These are phyloP conservation scores for Mus minutoides DNA, from an alignment of 2,797 vertebrate species.

Conservation along the genomic window DNA sequence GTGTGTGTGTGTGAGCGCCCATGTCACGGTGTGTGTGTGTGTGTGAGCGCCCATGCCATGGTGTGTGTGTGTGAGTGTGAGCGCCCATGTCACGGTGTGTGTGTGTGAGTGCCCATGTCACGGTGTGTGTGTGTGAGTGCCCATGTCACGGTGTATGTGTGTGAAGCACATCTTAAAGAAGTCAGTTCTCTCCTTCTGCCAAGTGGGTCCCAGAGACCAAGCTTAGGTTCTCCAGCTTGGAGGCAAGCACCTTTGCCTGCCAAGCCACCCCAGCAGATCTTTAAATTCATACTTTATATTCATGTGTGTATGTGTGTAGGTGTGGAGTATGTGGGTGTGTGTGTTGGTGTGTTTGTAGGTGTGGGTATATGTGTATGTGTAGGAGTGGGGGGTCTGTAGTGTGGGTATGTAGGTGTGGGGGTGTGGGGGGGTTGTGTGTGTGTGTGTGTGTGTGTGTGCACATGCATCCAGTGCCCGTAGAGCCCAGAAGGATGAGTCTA, in stretches of 20 bases:
- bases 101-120: too few species aligned
- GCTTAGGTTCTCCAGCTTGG: not conserved
- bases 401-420: too few species aligned
- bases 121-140: not conserved
- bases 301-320: not conserved
- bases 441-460: not conserved
- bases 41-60: not conserved
- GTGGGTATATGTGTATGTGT: not conserved
- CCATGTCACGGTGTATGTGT: not conserved
- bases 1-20: not conserved
- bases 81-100: not conserved
- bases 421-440: not conserved
- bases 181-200: not conserved
- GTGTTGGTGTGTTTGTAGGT: too few species aligned
- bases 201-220: not conserved
- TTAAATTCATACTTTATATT: not conserved
- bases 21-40: too few species aligned
- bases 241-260: not conserved
- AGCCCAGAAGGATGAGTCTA: not conserved
- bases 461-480: not conserved
- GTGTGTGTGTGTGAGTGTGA: not conserved
- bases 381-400: too few species aligned
- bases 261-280: not conserved
- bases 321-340: too few species aligned
- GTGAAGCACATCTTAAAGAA: not conserved